Evolutionary conservation across 1,140 invertebrate species (phyloP).

Genomic region (Pseudomyrmex pallidus): DNA sequence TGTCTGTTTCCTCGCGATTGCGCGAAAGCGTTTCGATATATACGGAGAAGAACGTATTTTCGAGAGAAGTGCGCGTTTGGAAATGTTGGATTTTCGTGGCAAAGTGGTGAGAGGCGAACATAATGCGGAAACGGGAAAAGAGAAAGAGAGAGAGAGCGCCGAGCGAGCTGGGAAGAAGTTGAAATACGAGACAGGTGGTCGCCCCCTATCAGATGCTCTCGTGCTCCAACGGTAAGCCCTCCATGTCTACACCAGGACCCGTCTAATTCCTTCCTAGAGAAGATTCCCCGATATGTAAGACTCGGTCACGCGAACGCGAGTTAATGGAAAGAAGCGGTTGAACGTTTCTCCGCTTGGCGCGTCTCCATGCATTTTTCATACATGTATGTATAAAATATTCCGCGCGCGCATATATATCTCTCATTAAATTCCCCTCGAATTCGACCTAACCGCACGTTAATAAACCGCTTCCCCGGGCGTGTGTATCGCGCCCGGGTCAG

Average conservation of each 20-base stretch:
- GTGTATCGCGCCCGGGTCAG: slow-evolving; percentile 37
- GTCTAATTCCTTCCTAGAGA: slow-evolving; percentile 72
- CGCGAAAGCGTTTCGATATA: background rate
- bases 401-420: no score
- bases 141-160: background rate
- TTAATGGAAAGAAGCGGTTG: slow-evolving; percentile 74
- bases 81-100: slow-evolving; percentile 54
- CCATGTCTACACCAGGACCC: slow-evolving; percentile 48
- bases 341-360: slow-evolving; percentile 12
- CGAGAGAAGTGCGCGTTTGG: background rate
- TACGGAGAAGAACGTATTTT: background rate
- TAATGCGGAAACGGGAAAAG: no score
- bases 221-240: slow-evolving; percentile 57
- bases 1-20: background rate
- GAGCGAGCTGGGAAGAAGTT: slow-evolving; percentile 54
- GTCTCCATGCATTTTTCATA: no score
- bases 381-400: background rate
- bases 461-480: slow-evolving; percentile 38
- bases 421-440: background rate
- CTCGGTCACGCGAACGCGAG: slow-evolving; percentile 60
- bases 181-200: slow-evolving; percentile 64
- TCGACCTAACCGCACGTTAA: slow-evolving; percentile 58
- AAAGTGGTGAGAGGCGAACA: slow-evolving; percentile 16
- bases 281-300: slow-evolving; percentile 68
- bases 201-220: slow-evolving; percentile 59